Evolutionary conservation across 2,113 vertebrate species (phyloP).

Genomic region (Passer domesticus): DNA sequence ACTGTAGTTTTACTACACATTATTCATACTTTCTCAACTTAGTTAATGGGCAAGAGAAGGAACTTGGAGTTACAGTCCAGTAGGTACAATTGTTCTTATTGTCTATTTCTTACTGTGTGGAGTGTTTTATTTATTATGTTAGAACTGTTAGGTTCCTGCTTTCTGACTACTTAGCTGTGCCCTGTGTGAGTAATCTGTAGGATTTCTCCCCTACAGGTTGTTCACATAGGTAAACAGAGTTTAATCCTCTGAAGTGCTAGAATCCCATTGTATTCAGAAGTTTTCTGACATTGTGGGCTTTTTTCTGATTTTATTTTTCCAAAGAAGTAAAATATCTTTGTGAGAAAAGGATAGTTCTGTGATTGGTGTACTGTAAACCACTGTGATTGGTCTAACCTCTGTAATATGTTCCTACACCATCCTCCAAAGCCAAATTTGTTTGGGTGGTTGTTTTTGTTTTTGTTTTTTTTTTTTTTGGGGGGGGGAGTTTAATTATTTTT

Average conservation of each 20-base stretch:
- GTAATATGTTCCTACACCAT: not conserved
- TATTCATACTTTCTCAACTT: not conserved
- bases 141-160: not conserved
- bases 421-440: not conserved
- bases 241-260: not conserved
- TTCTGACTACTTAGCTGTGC: not conserved
- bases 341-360: not conserved
- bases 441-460: not conserved
- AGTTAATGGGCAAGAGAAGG: not conserved
- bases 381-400: not conserved
- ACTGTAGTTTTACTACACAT: not conserved
- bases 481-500: too few relatives aligned
- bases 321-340: not conserved
- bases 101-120: not conserved
- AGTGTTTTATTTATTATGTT: not conserved
- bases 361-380: not conserved
- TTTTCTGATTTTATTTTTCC: not conserved
- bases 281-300: not conserved
- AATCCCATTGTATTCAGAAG: not conserved
- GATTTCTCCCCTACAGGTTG: not conserved
- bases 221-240: not conserved
- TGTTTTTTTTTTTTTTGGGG: too few relatives aligned
- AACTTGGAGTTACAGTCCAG: not conserved
- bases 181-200: accelerated
- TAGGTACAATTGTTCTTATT: not conserved